Base-by-base conservation (phyloP, 2,888 invertebrate genomes). In the Callyntrura sp. region DNA sequence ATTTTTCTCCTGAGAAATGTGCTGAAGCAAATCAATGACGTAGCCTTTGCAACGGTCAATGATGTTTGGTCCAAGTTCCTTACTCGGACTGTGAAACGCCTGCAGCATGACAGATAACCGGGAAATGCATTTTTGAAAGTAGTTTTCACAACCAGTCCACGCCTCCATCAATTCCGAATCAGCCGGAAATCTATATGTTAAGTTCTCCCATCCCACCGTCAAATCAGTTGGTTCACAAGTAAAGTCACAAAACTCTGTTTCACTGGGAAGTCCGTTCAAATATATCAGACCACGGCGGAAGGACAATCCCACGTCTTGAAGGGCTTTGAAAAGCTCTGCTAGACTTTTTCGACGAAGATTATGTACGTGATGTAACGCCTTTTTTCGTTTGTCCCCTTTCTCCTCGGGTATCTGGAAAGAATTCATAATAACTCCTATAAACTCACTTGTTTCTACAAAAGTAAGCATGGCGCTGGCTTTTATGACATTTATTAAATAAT, bases 21-120 rank as follows among this genome's bases (percentile, higher is more conserved):
- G 25, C 9, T 73, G 96, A 95, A 97, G 95, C 62, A 98, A 95
- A 93, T 98, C 97, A 20, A 96, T 96, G 0, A 97, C 96, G 94
- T 97, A 98, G 73, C 99, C 99, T 94, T 96, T 96, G 93, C 98
- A 97, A 81, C 98, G 96, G 93, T 98, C 98, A 79, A 97, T 96
- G 93, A 97, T 97, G 78, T 96, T 96, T 0, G 96, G 95, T 0
- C 98, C 98, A 73, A 99, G 94, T 93, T 98, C 98, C 93, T 96
- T 96, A 35, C 97, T 96, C 0, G 97, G 97, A 0, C 96, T 96
- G 60, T 96, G 95, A 6, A 97, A 94, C 0, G 96, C 95, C 0
- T 95, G 94, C 5, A 96, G 95, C 25, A 98, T 95, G 17, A 96
- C 95, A 78, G 97, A 96, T 90, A 96, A 95, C 70, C 97, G 95